Evolutionary conservation across 2,113 vertebrate genomes (phyloP), one percentile per base, ranked within the genome.

Genomic region (Furnarius figulus): DNA sequence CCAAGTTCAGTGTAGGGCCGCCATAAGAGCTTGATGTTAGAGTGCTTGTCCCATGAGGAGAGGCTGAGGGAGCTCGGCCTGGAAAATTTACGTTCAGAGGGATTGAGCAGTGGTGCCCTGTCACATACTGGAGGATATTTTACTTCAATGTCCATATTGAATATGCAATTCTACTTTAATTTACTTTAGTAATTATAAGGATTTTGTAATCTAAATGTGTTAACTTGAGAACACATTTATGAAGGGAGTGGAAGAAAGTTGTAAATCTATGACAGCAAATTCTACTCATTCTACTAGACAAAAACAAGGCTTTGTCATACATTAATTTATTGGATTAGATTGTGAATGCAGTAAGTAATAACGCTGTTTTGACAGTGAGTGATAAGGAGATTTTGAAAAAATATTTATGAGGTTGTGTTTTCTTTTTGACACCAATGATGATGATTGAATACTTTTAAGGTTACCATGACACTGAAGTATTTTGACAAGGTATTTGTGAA

Each of bases 401-500:
- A 73, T 74, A 86, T 83, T 92, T 85, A 93, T 76, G n/a, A 92
- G 25, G 15, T 33, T 85, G 58, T 82, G 12, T 0, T 19, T 62
- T 90, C 22, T 87, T 47, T 87, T 92, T 94, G 76, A 83, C 71
- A 85, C 13, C 75, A 49, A 0, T 53, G 62, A 73, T 88, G 83
- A 50, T 83, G 94, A 93, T 0, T 79, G 63, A 96, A 65, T 85
- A 79, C 56, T 92, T 95, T 92, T 90, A 88, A 96, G 88, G 82
- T 96, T 88, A 86, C 16, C 8, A 27, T 70, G 72, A 92, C 63
- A 86, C 67, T 94, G 59, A 96, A 80, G 47, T 77, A 77, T 92
- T 94, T 92, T 94, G 67, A 85, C 90, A 93, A 86, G 79, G 49
- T 83, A 88, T 88, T 90, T 90, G 62, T 73, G 78, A 80, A 93